Evolutionary conservation across 2,888 invertebrate genomes (phyloP), one percentile per base, ranked within the genome.

Genomic region (Andrena bicolor): DNA sequence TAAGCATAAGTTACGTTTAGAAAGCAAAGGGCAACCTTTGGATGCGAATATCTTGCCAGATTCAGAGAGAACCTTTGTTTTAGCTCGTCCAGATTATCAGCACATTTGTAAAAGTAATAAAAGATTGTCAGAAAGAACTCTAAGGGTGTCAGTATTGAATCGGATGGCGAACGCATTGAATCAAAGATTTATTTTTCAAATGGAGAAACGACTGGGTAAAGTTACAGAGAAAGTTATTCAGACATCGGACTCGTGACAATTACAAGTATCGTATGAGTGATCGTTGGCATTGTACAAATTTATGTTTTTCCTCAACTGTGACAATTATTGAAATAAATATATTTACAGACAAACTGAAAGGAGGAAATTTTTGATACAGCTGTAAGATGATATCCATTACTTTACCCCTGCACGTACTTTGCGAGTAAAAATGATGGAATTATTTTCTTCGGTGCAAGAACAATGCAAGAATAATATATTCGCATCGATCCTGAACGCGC

Each of bases 41-140:
- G 90, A 92, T 82, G 20, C 90, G 8, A 83, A 72, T 70, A 5
- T 85, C 23, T 65, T 92, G 2, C 72, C 85, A 2, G 89, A 91
- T 2, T 74, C 78, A 0, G 88, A 92, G 23, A 88, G 76, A 79
- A 69, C 74, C 4, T 92, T 92, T 65, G 5, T 92, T 3, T 35
- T 49, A 2, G 71, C 80, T 0, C 75, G 82, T 3, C 91, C 91
- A 7, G 86, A 91, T 68, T 92, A 91, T 65, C 81, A 87, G 70
- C 60, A 84, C 0, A 88, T 91, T 10, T 81, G 73, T 30, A 82
- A 78, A 49, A 87, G 86, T 13, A 85, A 83, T n/a, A 76, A 86
- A n/a, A 83, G 84, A 28, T 64, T 90, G n/a, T 30, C 76, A 2
- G 76, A 86, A 1, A 23, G 68, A 0, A 80, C 86, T 2, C 49